These are phyloP conservation scores for Dolichallabes microphthalmus DNA, from an alignment of 2,113 vertebrate species.

Conservation along the genomic window DNA sequence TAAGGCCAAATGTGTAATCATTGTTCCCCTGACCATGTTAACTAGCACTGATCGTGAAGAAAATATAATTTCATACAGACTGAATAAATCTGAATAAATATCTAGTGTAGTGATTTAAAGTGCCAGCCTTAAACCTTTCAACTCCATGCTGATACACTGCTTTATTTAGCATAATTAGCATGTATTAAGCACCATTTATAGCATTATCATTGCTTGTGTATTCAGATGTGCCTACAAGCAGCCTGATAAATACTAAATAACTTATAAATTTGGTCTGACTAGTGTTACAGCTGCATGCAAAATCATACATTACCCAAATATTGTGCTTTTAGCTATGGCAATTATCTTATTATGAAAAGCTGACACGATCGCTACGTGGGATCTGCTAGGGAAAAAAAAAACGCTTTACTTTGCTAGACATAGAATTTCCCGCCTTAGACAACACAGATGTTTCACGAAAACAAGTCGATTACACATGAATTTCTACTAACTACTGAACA, in stretches of 20 bases:
- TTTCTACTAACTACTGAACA: neutral
- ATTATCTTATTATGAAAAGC: conserved; percentile 7
- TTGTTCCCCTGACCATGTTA: too few relatives aligned
- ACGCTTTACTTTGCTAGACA: neutral
- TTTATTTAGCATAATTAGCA: conserved; percentile 6
- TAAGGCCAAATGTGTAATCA: neutral
- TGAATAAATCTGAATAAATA: neutral
- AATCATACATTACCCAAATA: neutral
- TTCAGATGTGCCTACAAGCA: neutral
- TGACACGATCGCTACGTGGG: neutral
- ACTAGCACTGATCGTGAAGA: neutral
- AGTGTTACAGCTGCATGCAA: neutral
- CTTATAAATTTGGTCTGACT: neutral
- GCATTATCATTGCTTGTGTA: neutral
- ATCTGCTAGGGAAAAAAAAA: neutral
- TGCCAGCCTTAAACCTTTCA: neutral
- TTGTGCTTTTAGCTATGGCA: neutral
- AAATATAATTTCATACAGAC: neutral
- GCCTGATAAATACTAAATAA: conserved; percentile 4
- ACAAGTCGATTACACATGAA: neutral
- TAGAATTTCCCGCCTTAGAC: neutral
- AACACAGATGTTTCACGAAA: neutral
- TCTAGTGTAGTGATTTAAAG: neutral
- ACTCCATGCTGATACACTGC: too few relatives aligned
- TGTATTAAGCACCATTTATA: neutral